Conservation (phyloP, 2,888 invertebrate species). For the Limenitis camilla region DNA sequence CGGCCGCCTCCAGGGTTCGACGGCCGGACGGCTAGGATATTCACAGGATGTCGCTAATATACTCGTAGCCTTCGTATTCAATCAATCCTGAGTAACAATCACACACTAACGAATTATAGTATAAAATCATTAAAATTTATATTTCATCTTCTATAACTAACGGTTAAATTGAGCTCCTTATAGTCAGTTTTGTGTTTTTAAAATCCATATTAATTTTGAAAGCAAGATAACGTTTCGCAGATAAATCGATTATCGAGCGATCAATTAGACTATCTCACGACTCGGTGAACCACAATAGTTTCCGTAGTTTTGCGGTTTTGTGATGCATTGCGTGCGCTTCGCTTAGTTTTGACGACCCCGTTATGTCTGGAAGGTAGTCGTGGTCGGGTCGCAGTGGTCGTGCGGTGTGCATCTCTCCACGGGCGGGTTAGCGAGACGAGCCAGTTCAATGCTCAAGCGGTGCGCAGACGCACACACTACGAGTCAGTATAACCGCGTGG, state of each 20-base stretch:
- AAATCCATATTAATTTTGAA: not conserved
- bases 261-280: conserved; percentile 53
- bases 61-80: conserved; percentile 23
- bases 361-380: conserved; percentile 33
- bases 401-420: conserved; percentile 27
- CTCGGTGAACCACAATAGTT: conserved; percentile 50
- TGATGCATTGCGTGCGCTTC: conserved; percentile 36
- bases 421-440: conserved; percentile 45
- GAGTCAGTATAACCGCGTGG: conserved; percentile 40
- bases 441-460: conserved; percentile 69
- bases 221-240: conserved; percentile 11
- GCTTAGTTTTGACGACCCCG: conserved; percentile 36
- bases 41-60: conserved; percentile 57
- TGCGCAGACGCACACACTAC: conserved; percentile 60
- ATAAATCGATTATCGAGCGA: conserved; percentile 35
- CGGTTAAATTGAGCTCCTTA: too few relatives aligned
- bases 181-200: too few relatives aligned
- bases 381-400: conserved; percentile 19
- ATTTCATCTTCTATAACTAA: not conserved
- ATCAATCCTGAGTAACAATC: too few relatives aligned
- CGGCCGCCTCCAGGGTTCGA: conserved; percentile 53
- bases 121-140: conserved; percentile 1
- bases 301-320: conserved; percentile 58
- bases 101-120: not conserved
- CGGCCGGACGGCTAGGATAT: conserved; percentile 55